Conservation (phyloP, 2,113 vertebrate species). For the Genyomyrus donnyi region DNA sequence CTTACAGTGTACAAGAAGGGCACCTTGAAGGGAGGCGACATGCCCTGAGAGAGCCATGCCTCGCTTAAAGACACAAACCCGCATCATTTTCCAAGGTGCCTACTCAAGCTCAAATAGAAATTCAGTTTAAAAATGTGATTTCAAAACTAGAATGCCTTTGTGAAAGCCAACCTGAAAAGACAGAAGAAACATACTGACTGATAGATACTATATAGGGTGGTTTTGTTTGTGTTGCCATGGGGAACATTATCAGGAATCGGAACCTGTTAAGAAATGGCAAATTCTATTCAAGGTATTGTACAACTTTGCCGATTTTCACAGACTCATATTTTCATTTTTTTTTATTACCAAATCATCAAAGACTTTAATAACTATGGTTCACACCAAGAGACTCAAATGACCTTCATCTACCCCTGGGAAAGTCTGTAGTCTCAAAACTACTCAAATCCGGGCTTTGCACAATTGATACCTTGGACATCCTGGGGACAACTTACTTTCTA, state of each 20-base stretch:
- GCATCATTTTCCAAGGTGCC: neutral
- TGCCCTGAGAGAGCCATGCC: neutral
- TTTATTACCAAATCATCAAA: slow-evolving; percentile 15
- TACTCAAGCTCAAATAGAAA: neutral
- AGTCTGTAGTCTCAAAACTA: slow-evolving; percentile 10
- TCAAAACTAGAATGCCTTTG: neutral
- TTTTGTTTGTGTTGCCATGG: neutral
- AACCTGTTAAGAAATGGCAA: neutral
- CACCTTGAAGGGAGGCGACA: neutral
- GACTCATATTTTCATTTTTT: slow-evolving; percentile 24
- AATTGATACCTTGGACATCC: slow-evolving; percentile 15
- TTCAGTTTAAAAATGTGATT: neutral
- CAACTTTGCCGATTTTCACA: slow-evolving; percentile 2
- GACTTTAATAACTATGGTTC: neutral
- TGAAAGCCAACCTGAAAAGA: neutral
- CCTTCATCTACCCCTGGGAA: slow-evolving; percentile 15
- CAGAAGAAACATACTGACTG: neutral
- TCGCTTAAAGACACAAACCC: neutral
- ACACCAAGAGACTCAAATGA: neutral
- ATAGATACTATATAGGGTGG: neutral
- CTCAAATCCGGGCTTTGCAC: slow-evolving; percentile 24
- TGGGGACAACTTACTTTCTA: slow-evolving; percentile 23
- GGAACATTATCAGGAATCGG: neutral
- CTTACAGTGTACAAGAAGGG: neutral
- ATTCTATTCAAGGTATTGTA: neutral